Conservation (phyloP, 2,113 vertebrate genomes). For the Lycocorax pyrrhopterus region DNA sequence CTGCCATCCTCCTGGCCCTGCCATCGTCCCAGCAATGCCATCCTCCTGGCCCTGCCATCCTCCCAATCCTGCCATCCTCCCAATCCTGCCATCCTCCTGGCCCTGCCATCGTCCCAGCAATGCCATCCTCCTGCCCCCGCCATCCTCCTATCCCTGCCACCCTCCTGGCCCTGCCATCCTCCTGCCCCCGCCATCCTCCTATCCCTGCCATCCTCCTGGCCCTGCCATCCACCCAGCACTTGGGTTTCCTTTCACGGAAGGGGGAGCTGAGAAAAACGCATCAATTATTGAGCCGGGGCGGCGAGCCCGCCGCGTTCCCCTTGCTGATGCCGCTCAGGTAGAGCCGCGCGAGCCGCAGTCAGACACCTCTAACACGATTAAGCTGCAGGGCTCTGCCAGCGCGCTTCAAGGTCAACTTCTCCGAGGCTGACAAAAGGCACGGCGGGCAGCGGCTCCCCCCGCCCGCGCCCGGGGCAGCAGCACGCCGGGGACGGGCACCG, state of each 20-base stretch:
- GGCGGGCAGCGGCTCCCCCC: not conserved
- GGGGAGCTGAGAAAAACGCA: conserved; percentile 47
- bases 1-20: not conserved
- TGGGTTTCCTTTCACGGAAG: conserved; percentile 55
- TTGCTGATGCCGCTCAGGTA: conserved; percentile 61
- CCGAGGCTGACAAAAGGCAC: conserved; percentile 26
- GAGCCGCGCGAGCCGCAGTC: conserved; percentile 46
- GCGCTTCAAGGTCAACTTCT: conserved; percentile 56
- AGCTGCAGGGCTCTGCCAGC: conserved; percentile 52
- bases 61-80: too few species aligned
- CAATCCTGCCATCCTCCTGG: fast-evolving
- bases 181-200: fast-evolving
- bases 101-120: not conserved
- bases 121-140: not conserved
- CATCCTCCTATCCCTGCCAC: not conserved
- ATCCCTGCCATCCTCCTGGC: fast-evolving
- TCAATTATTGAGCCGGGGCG: conserved; percentile 56
- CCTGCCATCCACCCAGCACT: not conserved
- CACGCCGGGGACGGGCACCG: not conserved
- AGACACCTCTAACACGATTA: conserved; percentile 52
- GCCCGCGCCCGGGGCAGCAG: not conserved
- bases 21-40: too few species aligned
- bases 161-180: not conserved
- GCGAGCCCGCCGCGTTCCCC: conserved; percentile 19
- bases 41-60: fast-evolving